These are phyloP conservation scores for Toxotes chatareus DNA, from an alignment of 2,113 vertebrate genomes.

Conservation along the genomic window DNA sequence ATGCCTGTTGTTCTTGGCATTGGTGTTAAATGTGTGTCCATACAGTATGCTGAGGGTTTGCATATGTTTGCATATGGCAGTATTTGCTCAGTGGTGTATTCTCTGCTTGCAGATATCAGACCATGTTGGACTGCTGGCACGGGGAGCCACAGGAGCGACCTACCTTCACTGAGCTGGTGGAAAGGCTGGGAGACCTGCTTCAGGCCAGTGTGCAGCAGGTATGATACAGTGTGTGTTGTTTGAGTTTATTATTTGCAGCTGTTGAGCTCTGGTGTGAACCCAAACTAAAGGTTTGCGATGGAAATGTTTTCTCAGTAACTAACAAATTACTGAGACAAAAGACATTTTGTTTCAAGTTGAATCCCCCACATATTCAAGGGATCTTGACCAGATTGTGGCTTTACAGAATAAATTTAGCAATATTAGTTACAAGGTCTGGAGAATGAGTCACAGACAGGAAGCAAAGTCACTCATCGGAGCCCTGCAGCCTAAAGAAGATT, in stretches of 20 bases:
- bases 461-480: slow-evolving; percentile 10
- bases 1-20: background rate
- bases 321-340: background rate
- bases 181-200: slow-evolving; percentile 91
- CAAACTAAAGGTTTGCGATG: background rate
- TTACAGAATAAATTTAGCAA: slow-evolving; percentile 5
- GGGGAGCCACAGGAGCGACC: slow-evolving; percentile 88
- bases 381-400: background rate
- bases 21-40: background rate
- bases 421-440: slow-evolving; percentile 20
- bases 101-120: slow-evolving; percentile 87
- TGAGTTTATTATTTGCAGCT: slow-evolving; percentile 1
- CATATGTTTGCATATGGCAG: background rate
- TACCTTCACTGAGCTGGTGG: slow-evolving; percentile 92
- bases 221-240: background rate
- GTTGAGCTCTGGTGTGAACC: background rate
- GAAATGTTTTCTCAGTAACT: background rate
- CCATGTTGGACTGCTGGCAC: slow-evolving; percentile 96
- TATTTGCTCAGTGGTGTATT: slow-evolving; percentile 26
- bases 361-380: background rate
- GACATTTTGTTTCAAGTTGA: background rate
- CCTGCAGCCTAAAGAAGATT: slow-evolving; percentile 8
- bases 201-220: slow-evolving; percentile 97
- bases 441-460: slow-evolving; percentile 48
- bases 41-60: background rate